phyloP scores from a whole-genome alignment of 2,888 invertebrate species.

The Candidula unifasciata region DNA sequence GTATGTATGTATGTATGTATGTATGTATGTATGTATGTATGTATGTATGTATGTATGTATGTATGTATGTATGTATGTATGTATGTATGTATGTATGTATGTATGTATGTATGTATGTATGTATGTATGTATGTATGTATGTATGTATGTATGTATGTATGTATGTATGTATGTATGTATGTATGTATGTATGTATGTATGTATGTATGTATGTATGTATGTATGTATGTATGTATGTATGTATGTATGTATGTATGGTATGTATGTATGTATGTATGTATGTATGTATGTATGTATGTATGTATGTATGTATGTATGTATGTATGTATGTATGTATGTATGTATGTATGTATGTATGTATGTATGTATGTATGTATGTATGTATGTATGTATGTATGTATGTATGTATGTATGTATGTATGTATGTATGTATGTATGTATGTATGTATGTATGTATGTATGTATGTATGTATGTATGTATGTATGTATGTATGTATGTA shows the following conservation, averaged over 20 bases:
- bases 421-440: too few species aligned
- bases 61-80: slow-evolving; percentile 2
- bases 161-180: background rate
- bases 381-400: too few species aligned
- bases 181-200: background rate
- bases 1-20: slow-evolving; percentile 2
- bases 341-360: too few species aligned
- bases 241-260: background rate
- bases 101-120: background rate
- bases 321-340: too few species aligned
- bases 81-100: slow-evolving; percentile 6
- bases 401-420: too few species aligned
- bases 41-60: background rate
- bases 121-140: background rate
- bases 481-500: too few species aligned
- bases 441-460: too few species aligned
- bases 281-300: slow-evolving; percentile 23
- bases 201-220: background rate
- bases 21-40: background rate
- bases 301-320: too few species aligned
- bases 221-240: slow-evolving; percentile 13
- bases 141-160: slow-evolving; percentile 1
- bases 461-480: too few species aligned
- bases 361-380: too few species aligned
- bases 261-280: slow-evolving; percentile 27